A percentile compares a stretch with the other conserved stretches of the same genome.
phyloP scores from a whole-genome alignment of 2,888 invertebrate genomes.

The Ditylenchus weischeri region DNA sequence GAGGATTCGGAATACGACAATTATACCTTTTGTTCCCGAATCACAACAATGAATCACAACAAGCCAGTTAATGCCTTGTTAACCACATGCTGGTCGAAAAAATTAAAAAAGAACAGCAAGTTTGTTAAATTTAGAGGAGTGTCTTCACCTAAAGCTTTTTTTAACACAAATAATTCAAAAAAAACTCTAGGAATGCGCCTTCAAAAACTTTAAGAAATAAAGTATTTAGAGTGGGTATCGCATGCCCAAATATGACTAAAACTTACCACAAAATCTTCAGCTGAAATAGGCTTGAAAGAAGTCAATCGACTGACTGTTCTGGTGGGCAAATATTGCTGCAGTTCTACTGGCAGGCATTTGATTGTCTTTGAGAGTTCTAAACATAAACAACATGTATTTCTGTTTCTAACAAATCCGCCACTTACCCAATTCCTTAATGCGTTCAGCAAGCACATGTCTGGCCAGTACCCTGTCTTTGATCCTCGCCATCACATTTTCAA shows the following conservation, averaged over 20 bases:
- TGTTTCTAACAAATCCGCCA: not conserved
- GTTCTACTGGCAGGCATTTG: not conserved
- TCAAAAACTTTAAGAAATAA: too few relatives aligned
- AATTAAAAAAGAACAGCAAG: too few relatives aligned
- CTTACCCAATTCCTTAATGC: conserved; percentile 8
- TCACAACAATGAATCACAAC: too few relatives aligned
- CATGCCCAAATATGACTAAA: not conserved
- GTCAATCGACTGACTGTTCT: conserved; percentile 1
- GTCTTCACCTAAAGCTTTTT: too few relatives aligned
- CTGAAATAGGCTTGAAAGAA: conserved; percentile 8
- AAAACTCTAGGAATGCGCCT: too few relatives aligned
- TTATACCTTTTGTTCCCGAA: too few relatives aligned
- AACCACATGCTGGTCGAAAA: too few relatives aligned
- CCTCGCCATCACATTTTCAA: conserved; percentile 5
- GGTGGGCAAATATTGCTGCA: not conserved
- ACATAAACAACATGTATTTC: not conserved
- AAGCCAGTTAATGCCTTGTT: too few relatives aligned
- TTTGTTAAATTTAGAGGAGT: too few relatives aligned
- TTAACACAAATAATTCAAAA: too few relatives aligned
- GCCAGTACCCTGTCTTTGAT: not conserved
- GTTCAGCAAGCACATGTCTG: not conserved
- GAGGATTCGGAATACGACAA: too few relatives aligned
- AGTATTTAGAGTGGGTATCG: too few relatives aligned
- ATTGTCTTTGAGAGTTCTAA: not conserved
- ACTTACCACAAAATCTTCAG: conserved; percentile 9